A percentile compares a stretch with the other conserved stretches of the same genome.
phyloP scores from a whole-genome alignment of 2,113 vertebrate genomes.

The Cygnus buccinator region DNA sequence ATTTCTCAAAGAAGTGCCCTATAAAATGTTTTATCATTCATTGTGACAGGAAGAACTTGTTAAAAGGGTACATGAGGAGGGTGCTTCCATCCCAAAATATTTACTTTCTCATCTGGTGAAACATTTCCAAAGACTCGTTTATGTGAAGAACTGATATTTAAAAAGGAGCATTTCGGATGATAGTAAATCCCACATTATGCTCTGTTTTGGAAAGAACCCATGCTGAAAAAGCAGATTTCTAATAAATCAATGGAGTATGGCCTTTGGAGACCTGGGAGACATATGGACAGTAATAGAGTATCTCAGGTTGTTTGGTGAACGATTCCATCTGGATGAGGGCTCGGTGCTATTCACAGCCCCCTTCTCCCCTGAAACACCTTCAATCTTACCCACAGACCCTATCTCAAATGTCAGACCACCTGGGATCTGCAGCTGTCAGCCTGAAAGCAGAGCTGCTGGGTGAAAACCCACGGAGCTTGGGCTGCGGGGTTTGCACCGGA shows the following conservation, averaged over 20 bases:
- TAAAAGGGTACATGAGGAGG: constrained; percentile 57
- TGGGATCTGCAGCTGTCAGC: constrained; percentile 93
- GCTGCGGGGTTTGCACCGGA: fast-evolving
- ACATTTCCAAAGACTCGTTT: constrained; percentile 56
- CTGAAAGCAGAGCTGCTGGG: constrained; percentile 84
- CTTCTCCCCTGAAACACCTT: constrained; percentile 89
- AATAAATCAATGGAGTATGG: constrained; percentile 89
- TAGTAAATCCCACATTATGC: constrained; percentile 53
- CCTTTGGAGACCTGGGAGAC: constrained; percentile 86
- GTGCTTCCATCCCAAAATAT: constrained; percentile 55
- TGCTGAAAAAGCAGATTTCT: constrained; percentile 76
- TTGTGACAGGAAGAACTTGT: constrained; percentile 58
- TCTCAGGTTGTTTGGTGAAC: constrained; percentile 91
- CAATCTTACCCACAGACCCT: constrained; percentile 85
- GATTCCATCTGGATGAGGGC: constrained; percentile 85
- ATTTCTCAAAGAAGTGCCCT: constrained; percentile 54
- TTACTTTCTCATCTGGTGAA: constrained; percentile 70
- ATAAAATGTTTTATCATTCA: constrained; percentile 58
- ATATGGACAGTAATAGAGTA: constrained; percentile 91
- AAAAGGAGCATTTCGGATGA: constrained; percentile 31
- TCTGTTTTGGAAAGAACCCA: constrained; percentile 67
- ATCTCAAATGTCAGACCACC: constrained; percentile 97
- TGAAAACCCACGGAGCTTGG: not conserved
- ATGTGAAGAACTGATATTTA: constrained; percentile 43
- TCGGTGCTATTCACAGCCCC: constrained; percentile 83